Conservation (phyloP, 2,113 vertebrate species). For the pig (Sus scrofa) region DNA sequence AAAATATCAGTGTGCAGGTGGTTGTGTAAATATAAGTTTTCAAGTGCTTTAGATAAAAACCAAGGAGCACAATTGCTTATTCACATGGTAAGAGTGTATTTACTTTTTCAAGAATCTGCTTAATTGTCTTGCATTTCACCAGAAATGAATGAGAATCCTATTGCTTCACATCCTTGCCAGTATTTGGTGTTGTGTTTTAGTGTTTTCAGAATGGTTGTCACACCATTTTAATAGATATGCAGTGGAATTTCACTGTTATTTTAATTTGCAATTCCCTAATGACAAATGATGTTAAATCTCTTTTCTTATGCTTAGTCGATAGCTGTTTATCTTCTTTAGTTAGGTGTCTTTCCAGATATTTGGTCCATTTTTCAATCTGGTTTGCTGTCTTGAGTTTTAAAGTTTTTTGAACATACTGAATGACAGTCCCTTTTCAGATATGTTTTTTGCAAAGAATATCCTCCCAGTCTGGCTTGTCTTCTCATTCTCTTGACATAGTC, state of each 20-base stretch:
- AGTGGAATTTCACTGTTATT: neutral
- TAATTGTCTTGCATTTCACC: neutral
- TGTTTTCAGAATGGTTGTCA: neutral
- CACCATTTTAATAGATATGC: neutral
- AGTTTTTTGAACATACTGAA: neutral
- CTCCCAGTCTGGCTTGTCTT: neutral
- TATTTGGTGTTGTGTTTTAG: too few species aligned
- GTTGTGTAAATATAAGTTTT: neutral
- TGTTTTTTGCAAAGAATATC: neutral
- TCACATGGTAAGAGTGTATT: neutral
- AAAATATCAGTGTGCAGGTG: neutral
- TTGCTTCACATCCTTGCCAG: neutral
- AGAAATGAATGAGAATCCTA: neutral
- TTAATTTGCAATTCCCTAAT: neutral
- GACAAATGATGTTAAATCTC: neutral
- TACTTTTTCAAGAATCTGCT: neutral
- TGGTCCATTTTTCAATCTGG: neutral
- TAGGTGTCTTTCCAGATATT: neutral
- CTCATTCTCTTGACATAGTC: neutral
- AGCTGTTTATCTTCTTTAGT: neutral
- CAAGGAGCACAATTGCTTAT: neutral
- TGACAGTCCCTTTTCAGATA: neutral
- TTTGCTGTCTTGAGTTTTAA: neutral
- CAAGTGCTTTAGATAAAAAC: too few species aligned
- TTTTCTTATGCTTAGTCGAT: neutral